phyloP scores from a whole-genome alignment of 2,797 vertebrate species.

The Diplodus puntazzo region DNA sequence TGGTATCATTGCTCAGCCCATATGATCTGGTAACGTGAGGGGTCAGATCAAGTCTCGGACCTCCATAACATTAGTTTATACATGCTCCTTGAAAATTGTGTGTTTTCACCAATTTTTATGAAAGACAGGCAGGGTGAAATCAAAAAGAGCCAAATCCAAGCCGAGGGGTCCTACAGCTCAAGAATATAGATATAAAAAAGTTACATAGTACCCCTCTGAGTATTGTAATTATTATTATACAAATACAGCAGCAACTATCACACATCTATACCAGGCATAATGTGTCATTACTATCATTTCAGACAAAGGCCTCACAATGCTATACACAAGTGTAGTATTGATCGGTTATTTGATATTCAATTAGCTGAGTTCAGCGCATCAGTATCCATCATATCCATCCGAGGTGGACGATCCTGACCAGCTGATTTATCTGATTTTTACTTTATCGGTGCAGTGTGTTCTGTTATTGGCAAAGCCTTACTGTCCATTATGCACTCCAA shows the following conservation, averaged over 20 bases:
- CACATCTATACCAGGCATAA: background rate
- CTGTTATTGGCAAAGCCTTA: constrained; percentile 7
- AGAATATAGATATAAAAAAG: too few relatives aligned
- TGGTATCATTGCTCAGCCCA: too few relatives aligned
- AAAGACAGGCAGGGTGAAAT: too few relatives aligned
- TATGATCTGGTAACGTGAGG: too few relatives aligned
- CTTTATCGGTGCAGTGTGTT: constrained; percentile 6
- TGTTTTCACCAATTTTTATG: too few relatives aligned
- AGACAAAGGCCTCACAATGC: background rate
- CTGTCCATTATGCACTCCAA: background rate
- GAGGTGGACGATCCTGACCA: background rate
- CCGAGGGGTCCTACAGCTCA: too few relatives aligned
- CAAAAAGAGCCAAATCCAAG: too few relatives aligned
- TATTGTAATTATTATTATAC: background rate
- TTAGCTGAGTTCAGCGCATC: constrained; percentile 24
- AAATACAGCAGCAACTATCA: background rate
- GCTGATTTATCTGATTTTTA: constrained; percentile 29
- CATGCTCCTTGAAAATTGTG: too few relatives aligned
- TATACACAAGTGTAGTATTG: constrained; percentile 3
- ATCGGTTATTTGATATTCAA: constrained; percentile 39
- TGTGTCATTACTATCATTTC: background rate
- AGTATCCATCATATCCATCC: constrained; percentile 17
- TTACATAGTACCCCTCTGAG: too few relatives aligned
- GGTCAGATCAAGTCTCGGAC: too few relatives aligned
- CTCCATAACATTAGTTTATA: too few relatives aligned